Base-by-base conservation (phyloP, 2,888 invertebrate species). In the Drosophila quasianomalipes region DNA sequence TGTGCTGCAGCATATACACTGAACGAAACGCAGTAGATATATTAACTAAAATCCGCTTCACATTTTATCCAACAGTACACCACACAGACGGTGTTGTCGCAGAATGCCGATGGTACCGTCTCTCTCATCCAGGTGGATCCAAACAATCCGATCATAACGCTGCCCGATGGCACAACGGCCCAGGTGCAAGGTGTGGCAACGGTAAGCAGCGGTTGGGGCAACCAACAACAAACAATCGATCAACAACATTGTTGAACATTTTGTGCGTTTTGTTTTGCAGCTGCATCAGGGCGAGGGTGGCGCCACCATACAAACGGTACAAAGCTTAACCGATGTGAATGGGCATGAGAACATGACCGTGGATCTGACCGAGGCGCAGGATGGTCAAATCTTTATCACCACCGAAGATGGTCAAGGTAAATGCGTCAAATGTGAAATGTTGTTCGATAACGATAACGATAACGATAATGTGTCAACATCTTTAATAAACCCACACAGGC, bases 101-200 rank as follows among this genome's bases (percentile, higher is more conserved):
- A 97, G 88, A 99, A 99, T 94, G 97, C 98, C 1, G 99, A 99
- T 94, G 99, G 99, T 77, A 97, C 98, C 14, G 97, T 99, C 77
- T 98, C 98, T 74, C 96, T 99, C 79, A 98, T 99, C 83, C 98
- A 98, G 94, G 97, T 98, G 86, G 98, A 98, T 94, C 97, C 98
- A 64, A 97, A 96, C 93, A 97, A 97, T 94, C 97, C 98, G 78
- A 98, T 99, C 91, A 98, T 99, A 89, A 98, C 98, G 54, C 95
- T 99, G 92, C 98, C 98, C 0, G 98, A 99, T 94, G 98, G 98
- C 74, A 98, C 98, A 82, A 98, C 98, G 62, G 98, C 98, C 64
- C 98, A 98, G 94, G 98, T 99, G 73, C 96, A 97, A 94, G 96
- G 96, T 52, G 93, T 93, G 54, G 92, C 93, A 78, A 93, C 93